phyloP scores from a whole-genome alignment of 2,113 vertebrate genomes.

The Pelusios castaneus region DNA sequence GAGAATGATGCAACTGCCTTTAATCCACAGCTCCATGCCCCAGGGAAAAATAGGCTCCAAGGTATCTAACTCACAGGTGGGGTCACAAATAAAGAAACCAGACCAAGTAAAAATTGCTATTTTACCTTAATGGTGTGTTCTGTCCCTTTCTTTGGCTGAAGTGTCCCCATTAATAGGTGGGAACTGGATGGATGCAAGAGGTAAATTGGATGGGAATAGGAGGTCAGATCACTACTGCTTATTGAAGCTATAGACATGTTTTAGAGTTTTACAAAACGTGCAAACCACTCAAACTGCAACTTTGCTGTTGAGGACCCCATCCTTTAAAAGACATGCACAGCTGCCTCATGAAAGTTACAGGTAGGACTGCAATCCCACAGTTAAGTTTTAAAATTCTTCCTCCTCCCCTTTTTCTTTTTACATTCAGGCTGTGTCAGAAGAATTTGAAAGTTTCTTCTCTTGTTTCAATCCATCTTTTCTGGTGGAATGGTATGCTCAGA shows the following conservation, averaged over 20 bases:
- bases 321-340: constrained; percentile 8
- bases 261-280: constrained; percentile 60
- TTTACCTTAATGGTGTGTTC: background rate
- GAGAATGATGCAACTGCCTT: background rate
- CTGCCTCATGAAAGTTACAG: background rate
- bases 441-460: background rate
- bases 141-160: constrained; percentile 17
- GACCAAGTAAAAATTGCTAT: background rate
- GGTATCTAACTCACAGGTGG: background rate
- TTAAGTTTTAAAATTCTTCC: background rate
- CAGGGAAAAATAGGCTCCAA: background rate
- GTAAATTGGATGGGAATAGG: constrained; percentile 63
- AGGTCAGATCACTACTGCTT: constrained; percentile 57
- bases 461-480: background rate
- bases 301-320: constrained; percentile 18
- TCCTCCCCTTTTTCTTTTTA: background rate
- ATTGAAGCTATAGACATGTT: constrained; percentile 55
- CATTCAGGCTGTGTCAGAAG: background rate
- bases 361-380: background rate
- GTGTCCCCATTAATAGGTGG: constrained; percentile 43
- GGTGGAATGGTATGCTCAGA: background rate
- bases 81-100: background rate
- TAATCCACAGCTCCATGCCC: background rate
- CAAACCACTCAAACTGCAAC: constrained; percentile 27
- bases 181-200: constrained; percentile 27